Evolutionary conservation across 92 coral and sea anemone genomes (phyloP).

Genomic region (Zoanthus gigantus): DNA sequence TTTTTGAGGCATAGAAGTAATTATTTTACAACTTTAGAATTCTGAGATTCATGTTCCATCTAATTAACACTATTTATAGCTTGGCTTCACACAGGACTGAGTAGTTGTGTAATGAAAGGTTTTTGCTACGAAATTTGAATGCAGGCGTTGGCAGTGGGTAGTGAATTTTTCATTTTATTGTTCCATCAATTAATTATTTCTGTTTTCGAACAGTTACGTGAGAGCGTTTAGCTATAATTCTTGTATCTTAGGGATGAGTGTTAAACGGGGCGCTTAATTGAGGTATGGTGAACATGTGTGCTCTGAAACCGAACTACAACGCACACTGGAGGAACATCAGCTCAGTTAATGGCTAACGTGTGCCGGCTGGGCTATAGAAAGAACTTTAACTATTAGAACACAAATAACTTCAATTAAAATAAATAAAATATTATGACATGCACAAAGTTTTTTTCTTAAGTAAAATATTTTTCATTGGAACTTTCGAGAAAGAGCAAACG

Average conservation of each 20-base stretch:
- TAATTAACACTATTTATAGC: conserved; percentile 36
- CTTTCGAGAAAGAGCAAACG: not conserved
- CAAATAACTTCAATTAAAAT: conserved; percentile 40
- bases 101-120: not conserved
- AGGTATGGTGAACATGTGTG: not conserved
- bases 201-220: no score
- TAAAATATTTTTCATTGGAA: conserved; percentile 14
- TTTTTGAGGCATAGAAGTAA: not conserved
- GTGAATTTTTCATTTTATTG: not conserved
- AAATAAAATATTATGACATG: conserved; percentile 21
- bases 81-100: not conserved
- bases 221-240: no score
- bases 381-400: not conserved
- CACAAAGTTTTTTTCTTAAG: not conserved
- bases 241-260: not conserved
- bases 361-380: not conserved
- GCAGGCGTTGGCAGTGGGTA: not conserved
- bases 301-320: no score
- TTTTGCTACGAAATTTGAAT: conserved; percentile 5
- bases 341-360: no score
- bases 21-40: not conserved
- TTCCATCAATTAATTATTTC: no score
- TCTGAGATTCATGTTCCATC: not conserved
- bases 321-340: no score
- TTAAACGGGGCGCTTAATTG: not conserved